Evolutionary conservation across 1,140 invertebrate genomes (phyloP), one percentile per base, ranked within the genome.

Genomic region (Drosophila bocki): DNA sequence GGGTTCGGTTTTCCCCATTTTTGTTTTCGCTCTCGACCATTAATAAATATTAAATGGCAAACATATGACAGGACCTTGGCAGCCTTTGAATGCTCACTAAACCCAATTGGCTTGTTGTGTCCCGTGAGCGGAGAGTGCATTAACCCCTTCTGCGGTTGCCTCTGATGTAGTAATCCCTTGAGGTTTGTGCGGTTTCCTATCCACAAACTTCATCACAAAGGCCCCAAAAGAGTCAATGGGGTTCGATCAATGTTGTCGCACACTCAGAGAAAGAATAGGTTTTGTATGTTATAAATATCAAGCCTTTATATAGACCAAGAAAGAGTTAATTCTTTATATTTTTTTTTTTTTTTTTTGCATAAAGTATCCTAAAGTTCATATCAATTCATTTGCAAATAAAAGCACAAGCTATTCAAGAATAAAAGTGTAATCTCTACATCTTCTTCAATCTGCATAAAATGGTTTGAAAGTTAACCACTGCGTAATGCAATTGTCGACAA

Each of bases 21-120:
- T 67, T 57, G 15, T 58, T 51, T 45, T 59, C 51, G 32, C 62
- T 45, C 15, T 42, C 33, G 48, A 48, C 80, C 83, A 83, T 87
- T 83, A 87, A 84, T 87, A 83, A 80, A 87, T 88, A 88, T 88
- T 80, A 83, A 80, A 74, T 64, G 74, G 57, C 59, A 44, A 71
- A 26, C 59, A 64, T 58, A 59, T 64, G 72, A 78, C 61, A 75
- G 51, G 67, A 65, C 57, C 42, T 44, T 51, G 45, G 61, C 71
- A 72, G 42, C 54, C 64, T 61, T 50, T 44, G 45, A 62, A 48
- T 58, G 45, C 67, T 37, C 42, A 70, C 35, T 41, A 50, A 72
- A n/a, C 44, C 69, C 67, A 57, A 48, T 67, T 51, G 63, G 39
- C 47, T 60, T 58, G 65, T 33, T 48, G 65, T 41, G 37, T 60